Evolutionary conservation across 2,113 vertebrate genomes (phyloP).

Genomic region (Pungitius pungitius): DNA sequence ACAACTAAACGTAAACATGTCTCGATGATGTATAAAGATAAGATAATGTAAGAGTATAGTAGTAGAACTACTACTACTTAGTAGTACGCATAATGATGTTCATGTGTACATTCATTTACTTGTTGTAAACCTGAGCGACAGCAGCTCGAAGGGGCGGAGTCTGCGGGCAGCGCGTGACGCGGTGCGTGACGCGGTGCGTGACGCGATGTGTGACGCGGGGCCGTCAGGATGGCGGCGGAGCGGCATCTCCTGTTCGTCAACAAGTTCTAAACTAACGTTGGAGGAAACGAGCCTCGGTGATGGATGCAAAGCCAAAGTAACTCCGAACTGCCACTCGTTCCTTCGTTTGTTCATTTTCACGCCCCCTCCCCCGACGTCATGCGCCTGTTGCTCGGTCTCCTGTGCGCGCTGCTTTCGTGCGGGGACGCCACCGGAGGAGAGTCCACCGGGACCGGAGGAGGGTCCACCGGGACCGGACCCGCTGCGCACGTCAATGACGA

Average conservation of each 20-base stretch:
- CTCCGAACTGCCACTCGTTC: neutral
- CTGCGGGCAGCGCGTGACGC: neutral
- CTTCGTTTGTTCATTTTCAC: neutral
- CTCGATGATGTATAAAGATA: neutral
- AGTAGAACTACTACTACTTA: neutral
- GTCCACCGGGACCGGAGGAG: too few relatives aligned
- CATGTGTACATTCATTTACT: neutral
- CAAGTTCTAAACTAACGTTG: neutral
- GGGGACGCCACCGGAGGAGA: neutral
- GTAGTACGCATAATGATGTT: neutral
- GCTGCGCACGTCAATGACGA: slow-evolving; percentile 50
- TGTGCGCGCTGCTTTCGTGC: slow-evolving; percentile 23
- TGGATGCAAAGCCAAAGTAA: neutral
- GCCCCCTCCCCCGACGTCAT: slow-evolving; percentile 12
- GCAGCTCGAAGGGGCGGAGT: slow-evolving; percentile 51
- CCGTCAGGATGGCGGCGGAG: slow-evolving; percentile 7
- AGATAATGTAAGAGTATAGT: neutral
- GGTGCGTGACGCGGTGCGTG: neutral
- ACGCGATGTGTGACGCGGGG: neutral
- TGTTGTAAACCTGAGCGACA: neutral
- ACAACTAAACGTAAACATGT: neutral
- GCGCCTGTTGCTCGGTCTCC: slow-evolving; percentile 8
- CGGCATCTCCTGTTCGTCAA: neutral
- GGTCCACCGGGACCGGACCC: slow-evolving; percentile 11
- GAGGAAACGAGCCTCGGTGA: neutral